These are phyloP conservation scores for Tetranychus truncatus DNA, from an alignment of 2,888 invertebrate genomes.

Conservation along the genomic window DNA sequence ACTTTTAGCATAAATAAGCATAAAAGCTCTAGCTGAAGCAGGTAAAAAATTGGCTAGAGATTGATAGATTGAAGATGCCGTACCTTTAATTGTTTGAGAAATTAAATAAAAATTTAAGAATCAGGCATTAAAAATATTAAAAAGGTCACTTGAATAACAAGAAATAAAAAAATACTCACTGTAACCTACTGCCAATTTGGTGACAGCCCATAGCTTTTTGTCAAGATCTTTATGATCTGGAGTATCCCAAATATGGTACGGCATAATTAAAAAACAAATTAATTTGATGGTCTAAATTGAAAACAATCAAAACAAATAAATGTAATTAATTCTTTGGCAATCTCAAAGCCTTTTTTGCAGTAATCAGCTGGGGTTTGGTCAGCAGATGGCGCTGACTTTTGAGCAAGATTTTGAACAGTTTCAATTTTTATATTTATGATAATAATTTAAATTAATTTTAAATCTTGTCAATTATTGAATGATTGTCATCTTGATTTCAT, in stretches of 20 bases:
- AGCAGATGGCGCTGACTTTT: too few relatives aligned
- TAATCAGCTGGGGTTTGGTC: too few relatives aligned
- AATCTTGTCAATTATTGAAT: too few relatives aligned
- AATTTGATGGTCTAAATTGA: too few relatives aligned
- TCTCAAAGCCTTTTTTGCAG: too few relatives aligned
- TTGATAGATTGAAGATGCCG: not conserved
- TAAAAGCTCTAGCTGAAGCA: not conserved
- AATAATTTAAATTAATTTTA: too few relatives aligned
- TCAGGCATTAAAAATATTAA: not conserved
- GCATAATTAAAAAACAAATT: not conserved
- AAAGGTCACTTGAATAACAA: not conserved
- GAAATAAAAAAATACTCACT: not conserved
- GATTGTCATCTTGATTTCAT: too few relatives aligned
- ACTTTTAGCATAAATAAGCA: not conserved
- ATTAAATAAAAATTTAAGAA: not conserved
- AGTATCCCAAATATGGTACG: not conserved
- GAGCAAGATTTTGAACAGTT: too few relatives aligned
- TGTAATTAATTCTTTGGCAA: too few relatives aligned
- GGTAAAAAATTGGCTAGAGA: not conserved
- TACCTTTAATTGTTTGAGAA: not conserved
- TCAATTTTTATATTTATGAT: too few relatives aligned
- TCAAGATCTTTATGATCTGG: not conserved
- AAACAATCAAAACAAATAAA: too few relatives aligned
- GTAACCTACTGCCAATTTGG: not conserved
- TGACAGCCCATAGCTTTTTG: not conserved